Evolutionary conservation across 2,113 vertebrate genomes (phyloP).

Genomic region (Semnornis frantzii): DNA sequence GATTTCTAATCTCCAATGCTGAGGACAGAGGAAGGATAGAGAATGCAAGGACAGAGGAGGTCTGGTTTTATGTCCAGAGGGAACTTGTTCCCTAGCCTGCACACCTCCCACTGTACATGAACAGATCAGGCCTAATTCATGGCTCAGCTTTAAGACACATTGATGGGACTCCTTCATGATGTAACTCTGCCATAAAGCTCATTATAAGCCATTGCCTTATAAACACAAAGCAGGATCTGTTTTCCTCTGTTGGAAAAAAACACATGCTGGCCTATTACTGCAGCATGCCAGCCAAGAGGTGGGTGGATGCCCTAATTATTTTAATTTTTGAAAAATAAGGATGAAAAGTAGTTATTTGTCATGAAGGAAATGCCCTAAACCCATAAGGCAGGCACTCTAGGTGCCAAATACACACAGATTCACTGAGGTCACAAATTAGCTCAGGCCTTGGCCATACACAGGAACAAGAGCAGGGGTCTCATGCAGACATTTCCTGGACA

Average conservation of each 20-base stretch:
- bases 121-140: not conserved
- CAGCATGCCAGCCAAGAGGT: slow-evolving; percentile 1
- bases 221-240: not conserved
- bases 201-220: not conserved
- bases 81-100: not conserved
- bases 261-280: not conserved
- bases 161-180: not conserved
- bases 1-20: not conserved
- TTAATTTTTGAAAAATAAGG: not conserved
- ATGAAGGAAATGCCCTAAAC: not conserved
- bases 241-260: not conserved
- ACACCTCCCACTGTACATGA: not conserved
- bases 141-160: not conserved
- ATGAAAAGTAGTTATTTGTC: not conserved
- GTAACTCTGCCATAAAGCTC: not conserved
- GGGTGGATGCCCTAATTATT: not conserved
- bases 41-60: not conserved
- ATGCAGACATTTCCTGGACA: not conserved
- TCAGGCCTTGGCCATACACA: rapidly evolving
- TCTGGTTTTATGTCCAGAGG: not conserved
- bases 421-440: not conserved
- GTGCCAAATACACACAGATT: not conserved
- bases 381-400: not conserved
- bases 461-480: not conserved
- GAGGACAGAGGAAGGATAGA: not conserved